A percentile compares a stretch with the other conserved stretches of the same genome.
Evolutionary conservation across 2,113 vertebrate genomes (phyloP).

Genomic region (Sorex fumeus): DNA sequence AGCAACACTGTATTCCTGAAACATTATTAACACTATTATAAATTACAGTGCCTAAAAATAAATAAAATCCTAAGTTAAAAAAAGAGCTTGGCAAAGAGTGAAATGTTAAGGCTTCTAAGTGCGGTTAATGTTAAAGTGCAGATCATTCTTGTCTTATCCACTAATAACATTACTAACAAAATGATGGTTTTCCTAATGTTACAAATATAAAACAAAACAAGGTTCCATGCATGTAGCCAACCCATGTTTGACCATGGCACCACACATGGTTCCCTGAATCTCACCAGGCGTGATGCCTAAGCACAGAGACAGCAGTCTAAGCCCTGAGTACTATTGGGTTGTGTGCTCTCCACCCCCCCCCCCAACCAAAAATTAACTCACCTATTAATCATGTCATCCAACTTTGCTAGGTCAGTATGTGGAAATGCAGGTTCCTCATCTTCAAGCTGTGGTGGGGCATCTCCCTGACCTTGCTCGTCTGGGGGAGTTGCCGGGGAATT

Average conservation of each 20-base stretch:
- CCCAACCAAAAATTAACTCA: slow-evolving; percentile 72
- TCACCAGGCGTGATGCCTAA: no score
- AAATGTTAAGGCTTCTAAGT: slow-evolving; percentile 11
- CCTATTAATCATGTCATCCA: slow-evolving; percentile 99
- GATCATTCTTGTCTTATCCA: background rate
- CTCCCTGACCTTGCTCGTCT: slow-evolving; percentile 96
- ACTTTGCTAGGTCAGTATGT: slow-evolving; percentile 98
- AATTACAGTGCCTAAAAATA: no score
- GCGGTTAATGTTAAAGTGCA: background rate
- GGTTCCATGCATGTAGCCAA: background rate
- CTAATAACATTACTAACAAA: background rate
- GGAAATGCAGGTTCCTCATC: slow-evolving; percentile 99
- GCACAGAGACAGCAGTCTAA: no score
- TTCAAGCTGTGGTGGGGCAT: slow-evolving; percentile 95
- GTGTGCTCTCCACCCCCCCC: no score
- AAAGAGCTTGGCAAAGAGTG: background rate
- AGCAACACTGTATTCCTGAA: no score
- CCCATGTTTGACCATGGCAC: no score
- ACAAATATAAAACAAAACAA: background rate
- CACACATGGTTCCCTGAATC: no score
- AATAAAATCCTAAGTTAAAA: no score
- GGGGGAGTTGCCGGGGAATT: slow-evolving; percentile 98
- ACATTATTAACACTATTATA: no score
- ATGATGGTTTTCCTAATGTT: background rate
- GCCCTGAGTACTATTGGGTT: no score